Base-by-base conservation (phyloP, 2,888 invertebrate genomes). In the Drosophila mayaguana region DNA sequence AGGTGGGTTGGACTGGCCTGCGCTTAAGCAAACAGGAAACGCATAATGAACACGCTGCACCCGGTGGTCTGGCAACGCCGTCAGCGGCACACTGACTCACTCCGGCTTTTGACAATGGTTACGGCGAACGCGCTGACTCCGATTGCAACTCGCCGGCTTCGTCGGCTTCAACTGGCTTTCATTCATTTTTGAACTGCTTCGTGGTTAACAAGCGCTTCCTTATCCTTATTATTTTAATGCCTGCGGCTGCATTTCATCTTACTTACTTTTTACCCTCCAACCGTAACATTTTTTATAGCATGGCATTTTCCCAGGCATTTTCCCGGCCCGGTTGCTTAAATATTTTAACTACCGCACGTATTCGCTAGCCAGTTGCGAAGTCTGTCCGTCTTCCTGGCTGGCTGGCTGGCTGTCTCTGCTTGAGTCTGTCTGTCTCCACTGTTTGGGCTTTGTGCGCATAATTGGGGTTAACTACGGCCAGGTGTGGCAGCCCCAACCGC, bases 221-320 rank as follows among this genome's bases (percentile, higher is more conserved):
- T 90, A 83, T 90, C 83, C 90, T 90, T 90, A 90, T 90, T 90
- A 90, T 90, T 90, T 90, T 87, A 82, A 87, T 85, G 89, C 89
- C 83, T 80, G 83, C 87, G 89, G 91, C 89, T 81, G 77, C 83
- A 78, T 89, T 87, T 88, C 87, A 89, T 87, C 89, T 87, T 85
- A 81, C 81, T 89, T 89, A 81, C 84, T 60, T 64, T 69, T 62
- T 45, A 8, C 61, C 48, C 50, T 32, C 48, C 63, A 65, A 63
- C 63, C 18, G 54, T 25, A 54, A n/a, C 54, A 22, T 18, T 28
- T 73, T 70, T 72, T 54, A 36, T 61, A 34, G 59, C 60, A 38
- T 62, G 34, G 62, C 61, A 74, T 66, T 78, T 78, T 80, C 50
- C 67, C 34, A 67, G 57, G 66, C 56, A 75, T 72, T 78, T 81